Evolutionary conservation across 1,140 invertebrate genomes (phyloP).

Genomic region (Argopecten irradians): DNA sequence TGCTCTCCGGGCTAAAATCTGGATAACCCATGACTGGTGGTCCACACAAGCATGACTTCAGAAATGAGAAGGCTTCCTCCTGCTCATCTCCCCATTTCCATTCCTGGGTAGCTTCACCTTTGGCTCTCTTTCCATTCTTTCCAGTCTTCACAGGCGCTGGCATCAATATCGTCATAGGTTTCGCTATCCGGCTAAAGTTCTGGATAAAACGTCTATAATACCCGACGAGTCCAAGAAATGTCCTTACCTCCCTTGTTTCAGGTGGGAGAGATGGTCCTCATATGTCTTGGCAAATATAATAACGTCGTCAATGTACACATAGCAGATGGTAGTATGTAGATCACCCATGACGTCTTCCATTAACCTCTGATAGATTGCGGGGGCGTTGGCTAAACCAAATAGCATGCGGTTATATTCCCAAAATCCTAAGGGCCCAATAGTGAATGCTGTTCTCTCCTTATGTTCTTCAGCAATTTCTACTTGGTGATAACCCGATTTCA

Average conservation of each 20-base stretch:
- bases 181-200: background rate
- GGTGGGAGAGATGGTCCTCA: background rate
- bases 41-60: background rate
- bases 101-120: background rate
- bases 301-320: background rate
- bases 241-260: background rate
- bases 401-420: background rate
- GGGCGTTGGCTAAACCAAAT: background rate
- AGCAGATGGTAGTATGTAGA: background rate
- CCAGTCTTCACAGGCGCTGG: background rate
- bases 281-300: background rate
- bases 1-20: background rate
- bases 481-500: background rate
- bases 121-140: background rate
- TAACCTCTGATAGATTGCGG: background rate
- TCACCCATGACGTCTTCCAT: background rate
- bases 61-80: background rate
- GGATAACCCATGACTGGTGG: background rate
- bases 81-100: background rate
- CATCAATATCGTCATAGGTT: background rate
- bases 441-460: background rate
- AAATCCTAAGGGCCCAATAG: background rate
- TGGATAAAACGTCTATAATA: no score
- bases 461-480: background rate
- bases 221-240: background rate